Conservation (phyloP, 2,888 invertebrate species). For the Alentia gelatinosa region DNA sequence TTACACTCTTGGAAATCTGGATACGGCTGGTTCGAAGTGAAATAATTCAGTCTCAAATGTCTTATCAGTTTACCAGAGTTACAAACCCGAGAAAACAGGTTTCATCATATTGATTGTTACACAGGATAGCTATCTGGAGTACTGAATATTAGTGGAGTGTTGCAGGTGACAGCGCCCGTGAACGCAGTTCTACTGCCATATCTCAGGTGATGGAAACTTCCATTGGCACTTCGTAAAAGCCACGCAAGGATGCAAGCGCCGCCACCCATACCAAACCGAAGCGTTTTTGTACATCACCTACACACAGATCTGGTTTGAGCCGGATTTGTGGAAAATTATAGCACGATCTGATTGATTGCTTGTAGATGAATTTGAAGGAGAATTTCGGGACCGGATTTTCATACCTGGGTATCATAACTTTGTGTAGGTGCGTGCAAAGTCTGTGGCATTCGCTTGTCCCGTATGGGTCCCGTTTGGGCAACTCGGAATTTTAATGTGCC, state of each 20-base stretch:
- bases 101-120: background rate
- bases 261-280: background rate
- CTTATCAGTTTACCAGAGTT: background rate
- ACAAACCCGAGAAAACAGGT: background rate
- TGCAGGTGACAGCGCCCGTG: background rate
- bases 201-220: constrained; percentile 19
- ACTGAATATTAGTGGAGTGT: background rate
- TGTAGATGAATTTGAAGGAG: background rate
- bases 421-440: background rate
- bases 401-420: background rate
- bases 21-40: background rate
- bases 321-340: background rate
- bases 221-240: background rate
- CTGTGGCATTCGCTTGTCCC: background rate
- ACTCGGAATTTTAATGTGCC: background rate
- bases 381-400: background rate
- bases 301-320: constrained; percentile 24
- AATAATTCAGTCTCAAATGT: background rate
- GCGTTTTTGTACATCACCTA: background rate
- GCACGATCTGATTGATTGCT: background rate
- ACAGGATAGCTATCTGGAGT: background rate
- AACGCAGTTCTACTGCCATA: background rate
- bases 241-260: background rate
- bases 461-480: background rate
- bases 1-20: background rate